Evolutionary conservation across 2,797 vertebrate genomes (phyloP).

Genomic region (Todus mexicanus): DNA sequence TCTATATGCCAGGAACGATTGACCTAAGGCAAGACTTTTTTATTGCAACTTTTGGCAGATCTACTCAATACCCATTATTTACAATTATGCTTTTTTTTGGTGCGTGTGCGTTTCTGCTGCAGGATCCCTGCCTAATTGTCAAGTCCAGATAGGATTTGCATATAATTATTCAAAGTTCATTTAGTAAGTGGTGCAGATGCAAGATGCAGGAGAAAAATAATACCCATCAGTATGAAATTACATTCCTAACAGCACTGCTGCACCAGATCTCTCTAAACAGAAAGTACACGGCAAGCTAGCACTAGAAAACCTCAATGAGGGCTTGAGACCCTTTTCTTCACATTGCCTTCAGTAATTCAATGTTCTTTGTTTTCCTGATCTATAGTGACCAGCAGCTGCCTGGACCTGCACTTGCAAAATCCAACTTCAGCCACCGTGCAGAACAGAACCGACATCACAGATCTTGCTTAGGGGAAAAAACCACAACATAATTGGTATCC

Average conservation of each 20-base stretch:
- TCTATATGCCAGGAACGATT: conserved; percentile 15
- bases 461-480: background rate
- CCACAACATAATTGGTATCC: accelerated
- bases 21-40: conserved; percentile 10
- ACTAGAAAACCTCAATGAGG: background rate
- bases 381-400: background rate
- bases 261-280: background rate
- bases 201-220: background rate
- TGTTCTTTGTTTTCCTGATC: background rate
- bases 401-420: background rate
- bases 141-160: background rate
- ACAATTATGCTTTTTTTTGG: background rate
- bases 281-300: background rate
- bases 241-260: background rate
- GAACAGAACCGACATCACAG: background rate
- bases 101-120: background rate
- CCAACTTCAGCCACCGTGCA: background rate
- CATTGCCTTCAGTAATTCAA: background rate
- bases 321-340: background rate
- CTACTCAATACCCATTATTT: conserved; percentile 12
- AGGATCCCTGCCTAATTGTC: background rate
- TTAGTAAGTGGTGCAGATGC: background rate
- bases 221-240: background rate
- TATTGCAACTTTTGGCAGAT: conserved; percentile 33
- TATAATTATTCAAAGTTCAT: conserved; percentile 16